These are phyloP conservation scores for Gnatocerus cornutus DNA, from an alignment of 2,888 invertebrate genomes.

Conservation along the genomic window DNA sequence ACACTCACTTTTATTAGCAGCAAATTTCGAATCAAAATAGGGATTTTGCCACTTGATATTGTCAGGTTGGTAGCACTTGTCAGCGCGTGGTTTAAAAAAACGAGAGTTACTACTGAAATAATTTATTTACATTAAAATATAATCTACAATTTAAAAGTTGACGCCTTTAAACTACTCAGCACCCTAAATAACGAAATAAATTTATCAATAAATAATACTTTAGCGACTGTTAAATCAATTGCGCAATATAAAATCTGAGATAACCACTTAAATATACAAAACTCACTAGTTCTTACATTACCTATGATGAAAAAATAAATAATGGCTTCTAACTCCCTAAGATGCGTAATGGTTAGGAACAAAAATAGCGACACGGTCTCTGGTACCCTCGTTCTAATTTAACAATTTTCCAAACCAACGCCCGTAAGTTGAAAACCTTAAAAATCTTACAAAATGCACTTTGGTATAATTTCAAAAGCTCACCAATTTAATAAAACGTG, in stretches of 20 bases:
- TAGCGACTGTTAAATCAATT: slow-evolving; percentile 27
- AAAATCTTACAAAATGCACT: slow-evolving; percentile 34
- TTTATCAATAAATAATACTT: slow-evolving; percentile 49
- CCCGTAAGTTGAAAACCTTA: neutral
- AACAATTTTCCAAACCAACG: neutral
- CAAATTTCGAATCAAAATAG: too few species aligned
- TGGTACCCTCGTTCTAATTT: neutral
- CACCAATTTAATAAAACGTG: slow-evolving; percentile 32
- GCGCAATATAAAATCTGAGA: slow-evolving; percentile 34
- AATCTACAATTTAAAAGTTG: slow-evolving; percentile 29
- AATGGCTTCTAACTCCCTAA: slow-evolving; percentile 33
- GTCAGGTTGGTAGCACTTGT: too few species aligned
- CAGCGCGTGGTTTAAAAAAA: too few species aligned
- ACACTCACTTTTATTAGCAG: too few species aligned
- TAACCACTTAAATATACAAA: slow-evolving; percentile 29
- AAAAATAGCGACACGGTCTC: slow-evolving; percentile 2
- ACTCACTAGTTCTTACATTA: slow-evolving; percentile 26
- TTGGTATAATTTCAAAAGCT: slow-evolving; percentile 35
- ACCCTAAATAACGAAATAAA: slow-evolving; percentile 42
- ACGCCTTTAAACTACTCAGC: slow-evolving; percentile 32
- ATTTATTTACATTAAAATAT: slow-evolving; percentile 56
- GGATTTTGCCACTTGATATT: too few species aligned
- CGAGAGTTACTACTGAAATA: slow-evolving; percentile 53
- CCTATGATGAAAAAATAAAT: slow-evolving; percentile 31
- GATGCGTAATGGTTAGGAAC: slow-evolving; percentile 40